Evolutionary conservation across 2,888 invertebrate species (phyloP).

Genomic region (Metacarcinus magister): DNA sequence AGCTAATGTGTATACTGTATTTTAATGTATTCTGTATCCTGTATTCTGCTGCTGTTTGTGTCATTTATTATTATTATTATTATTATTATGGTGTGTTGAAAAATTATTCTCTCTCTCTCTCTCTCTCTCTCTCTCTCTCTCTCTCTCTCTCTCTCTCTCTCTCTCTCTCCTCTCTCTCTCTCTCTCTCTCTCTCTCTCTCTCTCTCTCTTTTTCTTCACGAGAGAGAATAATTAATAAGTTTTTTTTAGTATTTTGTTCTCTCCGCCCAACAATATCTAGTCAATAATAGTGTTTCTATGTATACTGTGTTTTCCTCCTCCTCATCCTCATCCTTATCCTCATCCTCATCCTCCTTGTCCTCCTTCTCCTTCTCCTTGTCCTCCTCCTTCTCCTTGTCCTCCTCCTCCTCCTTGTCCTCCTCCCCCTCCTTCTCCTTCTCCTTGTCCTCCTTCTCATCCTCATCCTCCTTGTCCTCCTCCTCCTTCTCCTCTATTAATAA

Average conservation of each 20-base stretch:
- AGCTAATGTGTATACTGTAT: no score
- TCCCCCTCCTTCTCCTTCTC: no score
- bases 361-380: not conserved
- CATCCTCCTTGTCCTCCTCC: no score
- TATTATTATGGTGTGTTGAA: not conserved
- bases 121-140: not conserved
- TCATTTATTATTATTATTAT: no score
- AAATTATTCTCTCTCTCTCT: not conserved
- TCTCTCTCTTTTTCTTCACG: not conserved
- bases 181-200: conserved; percentile 65
- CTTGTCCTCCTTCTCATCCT: not conserved
- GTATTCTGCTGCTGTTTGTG: no score
- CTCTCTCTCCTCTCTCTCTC: conserved; percentile 45
- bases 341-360: not conserved
- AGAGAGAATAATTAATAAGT: not conserved
- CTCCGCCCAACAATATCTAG: not conserved
- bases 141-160: conserved; percentile 16
- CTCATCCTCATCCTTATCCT: not conserved
- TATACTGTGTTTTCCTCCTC: not conserved
- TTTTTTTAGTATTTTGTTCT: not conserved
- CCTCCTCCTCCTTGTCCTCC: no score
- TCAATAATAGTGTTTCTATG: no score
- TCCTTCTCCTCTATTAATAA: not conserved
- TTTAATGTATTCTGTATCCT: no score
- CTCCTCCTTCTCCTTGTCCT: not conserved